Evolutionary conservation across 2,797 vertebrate genomes (phyloP), one percentile per base, ranked within the genome.

Genomic region (Trachops cirrhosus): DNA sequence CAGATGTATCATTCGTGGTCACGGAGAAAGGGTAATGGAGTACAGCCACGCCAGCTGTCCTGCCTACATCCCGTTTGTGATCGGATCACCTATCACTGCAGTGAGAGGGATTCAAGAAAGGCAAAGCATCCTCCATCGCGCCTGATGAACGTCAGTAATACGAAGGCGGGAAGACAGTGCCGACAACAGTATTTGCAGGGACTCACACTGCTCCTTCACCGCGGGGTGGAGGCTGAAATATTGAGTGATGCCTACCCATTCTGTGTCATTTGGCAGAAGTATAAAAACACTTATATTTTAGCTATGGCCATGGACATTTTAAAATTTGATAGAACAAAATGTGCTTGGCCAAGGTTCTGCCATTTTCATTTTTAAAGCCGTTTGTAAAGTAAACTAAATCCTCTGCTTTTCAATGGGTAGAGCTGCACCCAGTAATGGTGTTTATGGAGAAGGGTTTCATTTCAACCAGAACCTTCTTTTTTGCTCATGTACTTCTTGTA

Each of bases 361-460:
- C 79, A 86, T 93, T 95, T 96, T 95, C 59, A 52, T 86, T 82
- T 95, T 92, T 68, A 84, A 95, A 70, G 2, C 2, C 0, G 5
- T 83, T 93, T 88, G 5, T 73, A 52, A 89, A 59, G n/a, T 80
- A 86, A 34, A 64, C n/a, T 19, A n/a, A 93, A 77, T 90, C 54
- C 41, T 95, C 77, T 88, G n/a, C 11, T 85, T 68, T 70, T 89
- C 29, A 5, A 0, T 86, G 18, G 4, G 21, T 79, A 75, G 59
- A 93, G 39, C n/a, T 82, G 41, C 21, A 37, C 19, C 86, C 44
- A n/a, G 26, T 78, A 46, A 74, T 83, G 12, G 73, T 83, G 12
- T 73, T 75, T 78, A 74, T 50, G 37, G 9, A 92, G 37, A 91
- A 87, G 19, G 79, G 37, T 89, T 94, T 75, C 15, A 34, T 71